Base-by-base conservation (phyloP, 92 coral and sea anemone genomes). In the Phenganax stokvisi region DNA sequence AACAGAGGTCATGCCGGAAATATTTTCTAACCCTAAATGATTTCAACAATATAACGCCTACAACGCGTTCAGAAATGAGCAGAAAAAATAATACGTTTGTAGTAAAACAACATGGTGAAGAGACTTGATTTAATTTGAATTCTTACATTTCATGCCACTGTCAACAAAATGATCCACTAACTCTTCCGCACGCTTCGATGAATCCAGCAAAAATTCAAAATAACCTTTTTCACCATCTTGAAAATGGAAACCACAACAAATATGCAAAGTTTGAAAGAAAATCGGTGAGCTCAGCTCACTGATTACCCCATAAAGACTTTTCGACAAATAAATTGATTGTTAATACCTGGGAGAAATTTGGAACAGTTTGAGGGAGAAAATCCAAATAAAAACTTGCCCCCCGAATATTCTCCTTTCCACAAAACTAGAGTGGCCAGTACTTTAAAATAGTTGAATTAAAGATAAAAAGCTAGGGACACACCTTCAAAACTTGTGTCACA, bases 401-500 rank as follows among this genome's bases (percentile, higher is more conserved):
- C 25, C 25, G 25, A 20, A 20, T 20, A 20, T 20, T 20, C 25
- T 20, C 25, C 25, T 20, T 20, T 20, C 25, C 25, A 20, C 25
- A 20, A 20, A 20, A 20, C 25, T 20, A 20, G 25, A 20, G 25
- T 20, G 25, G 25, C 25, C 25, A 20, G 25, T 20, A 20, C 25
- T 20, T 20, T 20, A 20, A 20, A 20, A 20, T 20, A 20, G 25
- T 20, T 20, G 55, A 31, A 30, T 70, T 4, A 15, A 70, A 0
- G 6, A 20, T 70, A 10, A 17, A 31, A 1, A 47, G 16, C 12
- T 9, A 59, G 52, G 30, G 16, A 80, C 88, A 80, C 63, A 85
- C 88, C 88, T 55, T 73, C 77, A 71, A 85, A 67, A 51, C 79
- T 71, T 51, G 72, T 62, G 9, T 85, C 72, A 65, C 72, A 52